Percentiles rank a stretch among this genome's conserved stretches.
phyloP scores from a whole-genome alignment of 2,797 vertebrate genomes.

The Pyrocephalus nanus region DNA sequence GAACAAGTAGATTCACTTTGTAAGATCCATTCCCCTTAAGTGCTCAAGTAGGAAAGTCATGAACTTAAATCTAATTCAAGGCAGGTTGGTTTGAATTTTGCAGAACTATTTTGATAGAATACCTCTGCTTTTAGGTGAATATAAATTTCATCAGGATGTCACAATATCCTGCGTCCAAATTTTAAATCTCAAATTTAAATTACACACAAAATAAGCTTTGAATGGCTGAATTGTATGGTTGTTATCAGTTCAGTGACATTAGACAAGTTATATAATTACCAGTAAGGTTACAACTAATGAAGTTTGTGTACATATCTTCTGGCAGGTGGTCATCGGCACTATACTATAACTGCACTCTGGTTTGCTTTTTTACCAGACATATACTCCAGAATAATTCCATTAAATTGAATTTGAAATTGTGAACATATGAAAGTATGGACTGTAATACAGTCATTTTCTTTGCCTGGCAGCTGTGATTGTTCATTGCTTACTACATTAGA shows the following conservation, averaged over 20 bases:
- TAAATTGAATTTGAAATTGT: neutral
- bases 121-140: neutral
- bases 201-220: neutral
- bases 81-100: neutral
- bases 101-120: neutral
- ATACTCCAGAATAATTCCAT: neutral
- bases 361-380: neutral
- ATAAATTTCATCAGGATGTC: neutral
- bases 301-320: neutral
- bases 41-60: neutral
- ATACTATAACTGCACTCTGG: rapidly evolving
- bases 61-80: neutral
- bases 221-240: neutral
- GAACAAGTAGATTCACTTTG: neutral
- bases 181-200: neutral
- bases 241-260: neutral
- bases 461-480: neutral
- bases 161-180: neutral
- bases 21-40: neutral
- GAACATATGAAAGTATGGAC: neutral
- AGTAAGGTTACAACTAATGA: neutral
- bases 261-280: neutral
- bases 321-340: neutral
- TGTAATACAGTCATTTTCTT: neutral
- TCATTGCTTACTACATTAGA: neutral